Evolutionary conservation across 2,113 vertebrate species (phyloP).

Genomic region (Prinia subflava): DNA sequence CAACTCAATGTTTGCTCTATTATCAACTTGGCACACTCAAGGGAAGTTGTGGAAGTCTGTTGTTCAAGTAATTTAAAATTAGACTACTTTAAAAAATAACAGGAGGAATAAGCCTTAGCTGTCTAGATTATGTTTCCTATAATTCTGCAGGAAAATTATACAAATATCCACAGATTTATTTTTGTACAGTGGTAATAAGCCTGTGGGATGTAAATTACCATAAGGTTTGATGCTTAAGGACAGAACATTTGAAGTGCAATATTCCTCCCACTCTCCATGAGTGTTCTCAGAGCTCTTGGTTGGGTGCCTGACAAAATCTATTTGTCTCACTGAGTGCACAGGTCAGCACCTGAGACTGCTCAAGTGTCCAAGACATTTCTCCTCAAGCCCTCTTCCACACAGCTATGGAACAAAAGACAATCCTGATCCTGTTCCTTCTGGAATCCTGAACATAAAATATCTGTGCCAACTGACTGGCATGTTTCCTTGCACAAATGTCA

Average conservation of each 20-base stretch:
- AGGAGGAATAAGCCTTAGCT: neutral
- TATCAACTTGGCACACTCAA: conserved; percentile 20
- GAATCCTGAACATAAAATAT: neutral
- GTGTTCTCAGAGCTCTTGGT: neutral
- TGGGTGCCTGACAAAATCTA: neutral
- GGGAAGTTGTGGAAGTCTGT: conserved; percentile 33
- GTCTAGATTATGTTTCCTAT: neutral
- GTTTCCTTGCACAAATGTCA: neutral
- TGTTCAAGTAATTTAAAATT: conserved; percentile 18
- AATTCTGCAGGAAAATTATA: neutral
- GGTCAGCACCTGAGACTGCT: neutral
- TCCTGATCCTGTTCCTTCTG: neutral
- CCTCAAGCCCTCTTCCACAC: neutral
- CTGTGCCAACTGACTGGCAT: neutral
- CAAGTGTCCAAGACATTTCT: neutral
- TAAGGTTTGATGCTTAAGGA: neutral
- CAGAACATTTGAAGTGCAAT: neutral
- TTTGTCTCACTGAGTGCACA: neutral
- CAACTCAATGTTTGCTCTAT: neutral
- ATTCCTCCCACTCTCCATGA: neutral
- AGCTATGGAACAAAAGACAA: neutral
- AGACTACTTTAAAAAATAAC: neutral
- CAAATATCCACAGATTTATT: neutral
- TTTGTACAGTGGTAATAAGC: neutral
- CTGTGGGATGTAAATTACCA: neutral